Evolutionary conservation across 53 echinoderm and acorn worm genomes (phyloP).

Genomic region (Hippasteria phrygiana): DNA sequence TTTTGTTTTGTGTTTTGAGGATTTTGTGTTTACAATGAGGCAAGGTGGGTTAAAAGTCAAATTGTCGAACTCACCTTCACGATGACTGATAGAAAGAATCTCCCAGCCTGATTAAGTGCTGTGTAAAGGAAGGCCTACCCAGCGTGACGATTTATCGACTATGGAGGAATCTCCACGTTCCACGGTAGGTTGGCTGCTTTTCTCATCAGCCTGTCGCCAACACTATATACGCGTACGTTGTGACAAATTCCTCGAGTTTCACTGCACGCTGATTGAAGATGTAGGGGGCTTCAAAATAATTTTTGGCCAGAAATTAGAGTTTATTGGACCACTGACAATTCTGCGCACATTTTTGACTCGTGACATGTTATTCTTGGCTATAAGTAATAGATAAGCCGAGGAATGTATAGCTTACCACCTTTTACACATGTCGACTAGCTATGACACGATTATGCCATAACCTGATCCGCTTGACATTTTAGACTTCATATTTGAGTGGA

Average conservation of each 20-base stretch:
- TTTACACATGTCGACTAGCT: no score
- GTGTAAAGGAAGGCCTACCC: no score
- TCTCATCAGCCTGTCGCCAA: background rate
- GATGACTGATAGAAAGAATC: background rate
- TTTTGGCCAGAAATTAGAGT: background rate
- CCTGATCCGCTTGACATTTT: no score
- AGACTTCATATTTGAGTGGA: no score
- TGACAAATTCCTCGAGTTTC: conserved; percentile 12
- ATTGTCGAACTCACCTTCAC: background rate
- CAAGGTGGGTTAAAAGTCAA: background rate
- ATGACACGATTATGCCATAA: no score
- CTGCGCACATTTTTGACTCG: background rate
- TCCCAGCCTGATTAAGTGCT: background rate
- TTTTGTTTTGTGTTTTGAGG: no score
- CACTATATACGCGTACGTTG: background rate
- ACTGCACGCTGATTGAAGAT: background rate
- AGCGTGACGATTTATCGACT: no score
- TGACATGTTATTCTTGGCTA: conserved; percentile 6
- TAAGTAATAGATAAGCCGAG: no score
- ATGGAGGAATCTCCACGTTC: background rate
- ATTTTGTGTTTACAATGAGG: no score
- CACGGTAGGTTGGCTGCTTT: background rate
- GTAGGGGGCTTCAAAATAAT: background rate
- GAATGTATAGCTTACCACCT: no score
- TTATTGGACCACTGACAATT: background rate